A percentile compares a stretch with the other conserved stretches of the same genome.
Conservation (phyloP, 1,140 invertebrate species). For the Tribolium madens region DNA sequence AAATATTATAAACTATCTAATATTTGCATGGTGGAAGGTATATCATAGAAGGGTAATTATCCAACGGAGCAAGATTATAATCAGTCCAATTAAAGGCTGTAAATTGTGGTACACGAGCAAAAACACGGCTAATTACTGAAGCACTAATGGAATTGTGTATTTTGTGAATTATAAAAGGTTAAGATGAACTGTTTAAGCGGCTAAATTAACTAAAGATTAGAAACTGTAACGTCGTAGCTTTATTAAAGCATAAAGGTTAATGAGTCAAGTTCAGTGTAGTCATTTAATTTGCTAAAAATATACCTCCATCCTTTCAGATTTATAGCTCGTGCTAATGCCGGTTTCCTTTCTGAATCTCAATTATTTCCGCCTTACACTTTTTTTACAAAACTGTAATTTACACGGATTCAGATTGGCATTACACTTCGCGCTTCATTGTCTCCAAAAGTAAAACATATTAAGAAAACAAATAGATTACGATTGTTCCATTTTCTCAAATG, state of each 20-base stretch:
- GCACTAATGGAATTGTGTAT: conserved; percentile 31
- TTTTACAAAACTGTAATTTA: too few relatives aligned
- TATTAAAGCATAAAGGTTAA: conserved; percentile 40
- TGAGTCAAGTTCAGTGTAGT: background rate
- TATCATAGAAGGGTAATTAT: conserved; percentile 34
- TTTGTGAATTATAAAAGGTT: conserved; percentile 34
- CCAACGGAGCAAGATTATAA: conserved; percentile 30
- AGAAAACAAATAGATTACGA: too few relatives aligned
- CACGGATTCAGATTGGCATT: too few relatives aligned
- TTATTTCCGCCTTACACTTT: too few relatives aligned
- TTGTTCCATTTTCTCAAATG: too few relatives aligned
- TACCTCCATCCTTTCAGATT: too few relatives aligned
- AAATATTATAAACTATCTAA: conserved; percentile 20
- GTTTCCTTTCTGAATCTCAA: too few relatives aligned
- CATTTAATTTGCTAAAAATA: too few relatives aligned
- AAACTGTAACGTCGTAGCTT: conserved; percentile 32
- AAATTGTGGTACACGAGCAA: conserved; percentile 35
- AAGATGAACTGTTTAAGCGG: conserved; percentile 10
- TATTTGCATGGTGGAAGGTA: conserved; percentile 18
- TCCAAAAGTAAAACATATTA: too few relatives aligned
- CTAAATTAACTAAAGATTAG: conserved; percentile 28
- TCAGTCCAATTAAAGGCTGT: conserved; percentile 29
- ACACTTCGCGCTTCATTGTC: too few relatives aligned
- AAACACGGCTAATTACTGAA: conserved; percentile 26
- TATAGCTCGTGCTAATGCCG: too few relatives aligned